Evolutionary conservation across 2,888 invertebrate species (phyloP).

Genomic region (Hypolimnas misippus): DNA sequence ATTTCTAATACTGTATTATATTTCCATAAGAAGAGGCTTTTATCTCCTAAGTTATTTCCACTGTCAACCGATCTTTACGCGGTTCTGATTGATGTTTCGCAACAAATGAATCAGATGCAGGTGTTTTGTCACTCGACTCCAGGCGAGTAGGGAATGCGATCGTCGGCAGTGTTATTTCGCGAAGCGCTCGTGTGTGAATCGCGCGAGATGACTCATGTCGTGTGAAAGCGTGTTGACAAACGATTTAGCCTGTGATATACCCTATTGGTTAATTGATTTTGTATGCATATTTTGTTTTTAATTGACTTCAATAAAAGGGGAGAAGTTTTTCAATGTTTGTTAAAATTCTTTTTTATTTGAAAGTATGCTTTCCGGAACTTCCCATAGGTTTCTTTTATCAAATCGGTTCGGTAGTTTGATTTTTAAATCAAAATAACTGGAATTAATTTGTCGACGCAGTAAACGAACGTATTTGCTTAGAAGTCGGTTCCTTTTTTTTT

Average conservation of each 20-base stretch:
- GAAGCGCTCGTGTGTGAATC: constrained; percentile 64
- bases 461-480: no score
- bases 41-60: not conserved
- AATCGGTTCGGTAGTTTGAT: no score
- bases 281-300: not conserved
- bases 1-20: no score
- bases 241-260: not conserved
- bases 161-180: constrained; percentile 65
- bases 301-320: not conserved
- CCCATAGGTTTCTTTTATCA: no score
- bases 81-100: constrained; percentile 34
- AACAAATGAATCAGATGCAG: constrained; percentile 55
- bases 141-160: constrained; percentile 63
- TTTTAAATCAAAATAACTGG: no score
- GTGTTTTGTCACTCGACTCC: constrained; percentile 69
- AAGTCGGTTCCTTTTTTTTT: no score
- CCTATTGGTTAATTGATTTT: constrained; percentile 1
- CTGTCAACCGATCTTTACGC: not conserved
- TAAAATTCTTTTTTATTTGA: no score
- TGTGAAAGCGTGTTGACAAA: constrained; percentile 51
- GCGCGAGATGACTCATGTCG: constrained; percentile 58
- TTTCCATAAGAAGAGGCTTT: no score
- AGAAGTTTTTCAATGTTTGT: no score
- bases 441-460: no score
- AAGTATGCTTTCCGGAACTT: no score